These are phyloP conservation scores for Meloidogyne floridensis DNA, from an alignment of 1,140 invertebrate species.

Conservation along the genomic window DNA sequence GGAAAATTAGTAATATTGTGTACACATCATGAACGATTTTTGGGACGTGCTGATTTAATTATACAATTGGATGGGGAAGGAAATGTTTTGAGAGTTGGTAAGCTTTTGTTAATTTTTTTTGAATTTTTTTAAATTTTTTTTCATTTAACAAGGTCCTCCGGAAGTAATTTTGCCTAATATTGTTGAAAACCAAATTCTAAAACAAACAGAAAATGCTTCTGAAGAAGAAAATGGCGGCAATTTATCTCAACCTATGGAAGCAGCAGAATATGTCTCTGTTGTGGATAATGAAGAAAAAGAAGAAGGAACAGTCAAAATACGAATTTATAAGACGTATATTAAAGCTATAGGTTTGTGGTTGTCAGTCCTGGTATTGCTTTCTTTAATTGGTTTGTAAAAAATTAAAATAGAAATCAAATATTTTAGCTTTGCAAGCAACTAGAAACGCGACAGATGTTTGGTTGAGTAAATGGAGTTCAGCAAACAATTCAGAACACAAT, in stretches of 20 bases:
- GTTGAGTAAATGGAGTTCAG: slow-evolving; percentile 70
- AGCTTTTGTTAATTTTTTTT: not conserved
- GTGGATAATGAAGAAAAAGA: slow-evolving; percentile 37
- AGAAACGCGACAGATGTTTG: slow-evolving; percentile 87
- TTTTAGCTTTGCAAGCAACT: slow-evolving; percentile 74
- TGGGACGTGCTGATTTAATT: slow-evolving; percentile 78
- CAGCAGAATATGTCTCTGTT: slow-evolving; percentile 26
- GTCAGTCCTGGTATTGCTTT: slow-evolving; percentile 4
- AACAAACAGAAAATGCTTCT: not conserved
- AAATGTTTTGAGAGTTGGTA: slow-evolving; percentile 69
- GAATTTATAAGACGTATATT: slow-evolving; percentile 80
- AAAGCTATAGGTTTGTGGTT: slow-evolving; percentile 69
- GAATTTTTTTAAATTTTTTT: too few relatives aligned
- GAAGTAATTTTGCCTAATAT: not conserved
- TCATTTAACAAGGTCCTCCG: not conserved
- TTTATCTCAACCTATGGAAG: slow-evolving; percentile 28
- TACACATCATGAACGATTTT: slow-evolving; percentile 80
- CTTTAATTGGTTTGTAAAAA: slow-evolving; percentile 70
- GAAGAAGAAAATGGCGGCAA: not conserved
- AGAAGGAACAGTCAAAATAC: slow-evolving; percentile 67
- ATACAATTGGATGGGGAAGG: slow-evolving; percentile 76
- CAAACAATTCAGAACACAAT: not conserved
- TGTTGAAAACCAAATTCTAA: not conserved
- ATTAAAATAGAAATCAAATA: too few relatives aligned
- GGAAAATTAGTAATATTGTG: slow-evolving; percentile 78